Conservation (phyloP, 2,113 vertebrate species). For the Irena cyanogastra region DNA sequence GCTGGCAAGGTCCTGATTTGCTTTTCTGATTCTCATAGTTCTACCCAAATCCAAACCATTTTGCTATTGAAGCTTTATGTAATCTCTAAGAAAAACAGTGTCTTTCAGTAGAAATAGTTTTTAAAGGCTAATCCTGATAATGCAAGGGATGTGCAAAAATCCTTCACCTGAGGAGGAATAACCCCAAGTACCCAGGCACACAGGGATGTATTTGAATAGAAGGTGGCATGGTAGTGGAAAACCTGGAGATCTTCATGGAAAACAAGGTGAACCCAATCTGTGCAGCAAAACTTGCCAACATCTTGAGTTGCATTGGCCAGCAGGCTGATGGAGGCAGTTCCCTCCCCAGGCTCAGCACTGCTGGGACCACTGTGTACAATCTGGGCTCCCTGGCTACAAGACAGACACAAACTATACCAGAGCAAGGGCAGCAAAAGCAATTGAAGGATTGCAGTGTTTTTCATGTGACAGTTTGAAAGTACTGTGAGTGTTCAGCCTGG, state of each 20-base stretch:
- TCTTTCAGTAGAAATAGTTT: not conserved
- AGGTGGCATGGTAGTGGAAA: not conserved
- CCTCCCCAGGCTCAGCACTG: not conserved
- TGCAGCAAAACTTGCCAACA: not conserved
- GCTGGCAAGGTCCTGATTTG: not conserved
- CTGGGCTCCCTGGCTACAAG: not conserved
- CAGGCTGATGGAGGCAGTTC: not conserved
- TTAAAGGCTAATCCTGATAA: not conserved
- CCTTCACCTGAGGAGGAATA: not conserved
- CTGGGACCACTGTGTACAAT: not conserved
- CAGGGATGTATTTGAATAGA: not conserved
- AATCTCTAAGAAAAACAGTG: not conserved
- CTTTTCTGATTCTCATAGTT: not conserved
- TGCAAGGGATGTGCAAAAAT: not conserved
- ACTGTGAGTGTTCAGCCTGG: not conserved
- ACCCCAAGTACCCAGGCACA: not conserved
- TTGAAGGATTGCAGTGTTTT: not conserved
- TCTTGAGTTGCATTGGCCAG: not conserved
- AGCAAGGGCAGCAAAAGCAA: not conserved
- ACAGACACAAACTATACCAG: not conserved
- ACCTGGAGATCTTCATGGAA: not conserved
- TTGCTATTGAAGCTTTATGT: not conserved
- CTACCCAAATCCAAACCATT: not conserved
- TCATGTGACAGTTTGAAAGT: not conserved
- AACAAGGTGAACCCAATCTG: not conserved